Conservation (phyloP, 2,888 invertebrate genomes). For the Luperina nickerlii region DNA sequence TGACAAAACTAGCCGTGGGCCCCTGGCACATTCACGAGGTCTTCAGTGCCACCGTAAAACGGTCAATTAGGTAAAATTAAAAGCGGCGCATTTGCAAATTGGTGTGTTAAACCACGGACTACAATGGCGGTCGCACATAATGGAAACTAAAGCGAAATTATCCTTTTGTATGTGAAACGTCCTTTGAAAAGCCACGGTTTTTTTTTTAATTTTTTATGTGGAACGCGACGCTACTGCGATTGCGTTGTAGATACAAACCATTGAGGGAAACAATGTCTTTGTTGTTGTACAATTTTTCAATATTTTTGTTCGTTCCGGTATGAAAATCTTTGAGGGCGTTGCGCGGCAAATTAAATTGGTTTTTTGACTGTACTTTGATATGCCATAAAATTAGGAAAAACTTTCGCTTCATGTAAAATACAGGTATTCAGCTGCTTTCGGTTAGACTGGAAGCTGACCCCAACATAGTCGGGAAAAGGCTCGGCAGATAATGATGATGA, state of each 20-base stretch:
- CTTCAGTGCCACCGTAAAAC: constrained; percentile 54
- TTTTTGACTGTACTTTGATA: constrained; percentile 13
- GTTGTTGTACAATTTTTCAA: constrained; percentile 61
- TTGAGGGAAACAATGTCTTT: constrained; percentile 74
- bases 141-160: constrained; percentile 81
- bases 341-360: constrained; percentile 26
- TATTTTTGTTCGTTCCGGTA: constrained; percentile 54
- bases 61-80: constrained; percentile 70
- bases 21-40: constrained; percentile 49
- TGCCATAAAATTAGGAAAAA: not conserved
- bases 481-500: not conserved
- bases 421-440: not conserved
- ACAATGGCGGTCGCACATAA: constrained; percentile 75
- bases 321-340: constrained; percentile 29
- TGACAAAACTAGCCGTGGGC: constrained; percentile 53
- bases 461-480: not conserved
- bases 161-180: constrained; percentile 83
- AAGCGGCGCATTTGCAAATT: constrained; percentile 74
- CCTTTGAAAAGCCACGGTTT: constrained; percentile 74
- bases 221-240: constrained; percentile 69
- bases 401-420: not conserved
- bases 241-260: constrained; percentile 70
- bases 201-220: constrained; percentile 67
- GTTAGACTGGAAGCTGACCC: not conserved
- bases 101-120: constrained; percentile 72